phyloP scores from a whole-genome alignment of 1,140 invertebrate genomes.

The Lucilia cuprina region DNA sequence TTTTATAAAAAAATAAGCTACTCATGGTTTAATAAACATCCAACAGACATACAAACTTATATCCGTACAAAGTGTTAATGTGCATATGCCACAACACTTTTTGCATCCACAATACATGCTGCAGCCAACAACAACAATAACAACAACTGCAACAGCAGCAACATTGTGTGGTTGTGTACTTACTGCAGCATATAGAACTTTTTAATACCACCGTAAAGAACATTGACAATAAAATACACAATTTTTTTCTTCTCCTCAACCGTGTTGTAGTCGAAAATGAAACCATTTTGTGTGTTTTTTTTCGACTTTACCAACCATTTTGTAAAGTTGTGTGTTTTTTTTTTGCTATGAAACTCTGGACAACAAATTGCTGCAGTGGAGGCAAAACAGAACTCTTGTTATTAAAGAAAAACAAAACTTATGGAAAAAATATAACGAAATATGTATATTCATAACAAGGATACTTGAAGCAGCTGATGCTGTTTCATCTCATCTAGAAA shows the following conservation, averaged over 20 bases:
- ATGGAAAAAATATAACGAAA: neutral
- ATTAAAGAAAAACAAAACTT: neutral
- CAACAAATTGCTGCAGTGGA: neutral
- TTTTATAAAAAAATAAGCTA: too few relatives aligned
- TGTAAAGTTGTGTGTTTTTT: neutral
- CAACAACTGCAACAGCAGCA: neutral
- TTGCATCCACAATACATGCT: neutral
- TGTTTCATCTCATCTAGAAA: neutral
- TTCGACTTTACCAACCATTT: neutral
- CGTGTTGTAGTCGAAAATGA: neutral
- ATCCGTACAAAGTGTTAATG: neutral
- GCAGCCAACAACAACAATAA: neutral
- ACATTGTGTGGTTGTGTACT: slow-evolving; percentile 21
- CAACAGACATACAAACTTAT: too few relatives aligned
- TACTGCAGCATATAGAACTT: neutral
- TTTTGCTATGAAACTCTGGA: neutral
- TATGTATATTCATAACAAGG: slow-evolving; percentile 17
- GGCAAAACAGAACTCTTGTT: neutral
- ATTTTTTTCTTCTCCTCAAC: neutral
- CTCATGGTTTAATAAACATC: too few relatives aligned
- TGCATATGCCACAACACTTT: too few relatives aligned
- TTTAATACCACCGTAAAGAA: neutral
- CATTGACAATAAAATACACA: slow-evolving; percentile 7
- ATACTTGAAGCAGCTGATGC: neutral
- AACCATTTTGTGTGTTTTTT: slow-evolving; percentile 15